These are phyloP conservation scores for Maccullochella peelii DNA, from an alignment of 2,113 vertebrate genomes.

Conservation along the genomic window DNA sequence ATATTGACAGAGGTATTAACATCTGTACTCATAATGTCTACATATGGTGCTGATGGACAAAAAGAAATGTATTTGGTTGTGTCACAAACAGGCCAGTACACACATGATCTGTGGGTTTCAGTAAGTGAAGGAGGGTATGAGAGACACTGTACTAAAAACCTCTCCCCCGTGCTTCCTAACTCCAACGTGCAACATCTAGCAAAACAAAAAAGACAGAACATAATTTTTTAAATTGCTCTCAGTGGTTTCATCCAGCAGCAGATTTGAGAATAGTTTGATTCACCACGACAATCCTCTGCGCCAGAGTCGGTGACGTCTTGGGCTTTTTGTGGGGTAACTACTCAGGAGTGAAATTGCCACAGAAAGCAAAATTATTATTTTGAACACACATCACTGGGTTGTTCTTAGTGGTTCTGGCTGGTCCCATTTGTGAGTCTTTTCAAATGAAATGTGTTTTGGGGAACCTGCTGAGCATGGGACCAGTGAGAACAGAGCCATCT, in stretches of 20 bases:
- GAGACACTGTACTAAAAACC: background rate
- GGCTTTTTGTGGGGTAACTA: background rate
- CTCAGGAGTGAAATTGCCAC: conserved; percentile 38
- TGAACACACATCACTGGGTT: conserved; percentile 38
- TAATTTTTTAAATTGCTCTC: background rate
- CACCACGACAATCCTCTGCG: background rate
- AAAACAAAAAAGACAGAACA: conserved; percentile 27
- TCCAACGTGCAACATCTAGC: background rate
- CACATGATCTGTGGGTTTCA: background rate
- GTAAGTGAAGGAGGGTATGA: no score
- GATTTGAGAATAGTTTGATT: conserved; percentile 18
- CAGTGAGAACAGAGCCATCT: conserved; percentile 67
- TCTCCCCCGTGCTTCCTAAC: background rate
- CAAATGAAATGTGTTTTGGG: conserved; percentile 61
- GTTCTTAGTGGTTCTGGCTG: conserved; percentile 31
- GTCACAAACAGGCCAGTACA: background rate
- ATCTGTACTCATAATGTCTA: background rate
- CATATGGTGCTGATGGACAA: background rate
- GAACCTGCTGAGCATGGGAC: conserved; percentile 64
- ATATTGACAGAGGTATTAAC: background rate
- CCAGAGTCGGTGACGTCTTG: background rate
- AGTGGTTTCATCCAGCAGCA: conserved; percentile 24
- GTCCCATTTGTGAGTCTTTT: conserved; percentile 43
- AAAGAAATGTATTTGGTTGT: background rate
- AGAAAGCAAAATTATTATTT: conserved; percentile 36